Evolutionary conservation across 2,797 vertebrate genomes (phyloP).

Genomic region (Brachymystax lenok): DNA sequence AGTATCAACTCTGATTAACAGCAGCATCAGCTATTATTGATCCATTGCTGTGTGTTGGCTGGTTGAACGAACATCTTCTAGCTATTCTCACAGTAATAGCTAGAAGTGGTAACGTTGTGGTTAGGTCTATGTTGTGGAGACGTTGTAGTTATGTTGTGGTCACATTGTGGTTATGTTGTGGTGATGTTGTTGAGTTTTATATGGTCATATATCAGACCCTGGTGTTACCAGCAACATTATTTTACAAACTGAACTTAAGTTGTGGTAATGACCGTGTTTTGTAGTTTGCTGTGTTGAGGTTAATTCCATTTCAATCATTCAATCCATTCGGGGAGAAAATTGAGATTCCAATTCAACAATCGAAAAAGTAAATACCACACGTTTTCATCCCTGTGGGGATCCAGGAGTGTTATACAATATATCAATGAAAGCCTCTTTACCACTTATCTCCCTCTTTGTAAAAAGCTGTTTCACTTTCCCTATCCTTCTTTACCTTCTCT

Average conservation of each 20-base stretch:
- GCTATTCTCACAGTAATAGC: too few relatives aligned
- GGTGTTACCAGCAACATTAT: not conserved
- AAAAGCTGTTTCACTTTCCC: not conserved
- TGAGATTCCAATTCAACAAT: not conserved
- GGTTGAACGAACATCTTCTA: not conserved
- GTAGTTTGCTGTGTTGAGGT: not conserved
- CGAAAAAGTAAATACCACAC: not conserved
- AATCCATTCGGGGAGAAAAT: not conserved
- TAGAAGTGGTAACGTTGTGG: not conserved
- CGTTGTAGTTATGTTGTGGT: not conserved
- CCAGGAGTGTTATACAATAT: not conserved
- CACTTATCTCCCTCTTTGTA: not conserved
- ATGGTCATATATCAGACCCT: not conserved
- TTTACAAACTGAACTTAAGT: not conserved
- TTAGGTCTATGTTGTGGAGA: too few relatives aligned
- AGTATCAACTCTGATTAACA: not conserved
- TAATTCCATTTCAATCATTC: not conserved
- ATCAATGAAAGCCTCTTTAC: not conserved
- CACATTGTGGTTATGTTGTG: not conserved
- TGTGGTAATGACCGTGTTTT: not conserved
- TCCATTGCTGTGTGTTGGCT: not conserved
- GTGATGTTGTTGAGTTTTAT: not conserved
- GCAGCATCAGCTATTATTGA: not conserved
- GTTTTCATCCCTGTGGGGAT: not conserved
- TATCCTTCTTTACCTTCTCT: conserved; percentile 16